Percentiles rank a stretch among this genome's conserved stretches.
Evolutionary conservation across 2,797 vertebrate genomes (phyloP).

Genomic region (Diplodus puntazzo): DNA sequence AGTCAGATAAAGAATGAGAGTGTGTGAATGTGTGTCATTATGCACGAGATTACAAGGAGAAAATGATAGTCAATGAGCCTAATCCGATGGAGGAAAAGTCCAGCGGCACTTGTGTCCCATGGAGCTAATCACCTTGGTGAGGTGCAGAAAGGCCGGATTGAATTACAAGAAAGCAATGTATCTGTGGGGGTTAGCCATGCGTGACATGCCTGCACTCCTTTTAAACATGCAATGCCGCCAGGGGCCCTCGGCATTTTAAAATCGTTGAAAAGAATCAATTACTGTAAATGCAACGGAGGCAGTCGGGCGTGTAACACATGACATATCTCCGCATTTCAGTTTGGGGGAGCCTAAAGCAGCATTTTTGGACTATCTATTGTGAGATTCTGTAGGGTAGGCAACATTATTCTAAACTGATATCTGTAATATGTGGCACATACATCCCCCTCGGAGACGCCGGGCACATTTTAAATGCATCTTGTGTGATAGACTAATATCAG

Average conservation of each 20-base stretch:
- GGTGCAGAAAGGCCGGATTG: conserved; percentile 74
- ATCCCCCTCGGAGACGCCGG: conserved; percentile 61
- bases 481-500: conserved; percentile 72
- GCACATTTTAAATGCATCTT: conserved; percentile 70
- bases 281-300: conserved; percentile 85
- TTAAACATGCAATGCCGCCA: conserved; percentile 82
- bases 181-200: conserved; percentile 79
- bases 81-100: conserved; percentile 55
- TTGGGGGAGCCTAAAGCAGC: conserved; percentile 71
- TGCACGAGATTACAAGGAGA: conserved; percentile 53
- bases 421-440: conserved; percentile 65
- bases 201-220: conserved; percentile 79
- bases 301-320: conserved; percentile 87
- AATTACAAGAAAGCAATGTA: conserved; percentile 79
- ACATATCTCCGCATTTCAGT: conserved; percentile 85
- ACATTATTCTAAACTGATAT: conserved; percentile 77
- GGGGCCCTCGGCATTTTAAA: conserved; percentile 77
- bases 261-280: conserved; percentile 90
- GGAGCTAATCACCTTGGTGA: conserved; percentile 77
- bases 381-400: conserved; percentile 61
- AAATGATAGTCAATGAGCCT: conserved; percentile 37
- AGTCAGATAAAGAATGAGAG: conserved; percentile 9
- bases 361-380: conserved; percentile 76
- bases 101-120: conserved; percentile 61
- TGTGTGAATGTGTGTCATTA: conserved; percentile 29